Conservation (phyloP, 2,113 vertebrate genomes). For the Hippocampus abdominalis region DNA sequence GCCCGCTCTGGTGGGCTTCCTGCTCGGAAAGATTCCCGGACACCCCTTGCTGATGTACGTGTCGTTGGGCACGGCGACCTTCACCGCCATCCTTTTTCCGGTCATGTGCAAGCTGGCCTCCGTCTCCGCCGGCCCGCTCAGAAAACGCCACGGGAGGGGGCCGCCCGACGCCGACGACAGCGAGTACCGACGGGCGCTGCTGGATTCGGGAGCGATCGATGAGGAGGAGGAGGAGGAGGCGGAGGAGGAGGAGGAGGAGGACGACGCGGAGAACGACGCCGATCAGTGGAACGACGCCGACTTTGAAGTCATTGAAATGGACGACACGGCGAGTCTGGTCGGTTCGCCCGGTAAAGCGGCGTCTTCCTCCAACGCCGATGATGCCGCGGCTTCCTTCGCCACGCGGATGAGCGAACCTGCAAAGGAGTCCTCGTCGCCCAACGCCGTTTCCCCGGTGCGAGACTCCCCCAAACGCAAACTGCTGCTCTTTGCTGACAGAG, state of each 20-base stretch:
- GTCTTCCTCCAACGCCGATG: slow-evolving; percentile 9
- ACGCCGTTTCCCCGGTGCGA: slow-evolving; percentile 7
- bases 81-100: slow-evolving; percentile 84
- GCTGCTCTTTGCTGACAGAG: slow-evolving; percentile 54
- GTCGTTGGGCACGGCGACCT: slow-evolving; percentile 62
- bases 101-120: slow-evolving; percentile 85
- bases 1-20: slow-evolving; percentile 76
- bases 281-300: slow-evolving; percentile 82
- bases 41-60: slow-evolving; percentile 82
- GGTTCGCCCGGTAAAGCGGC: slow-evolving; percentile 49
- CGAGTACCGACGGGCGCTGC: slow-evolving; percentile 77
- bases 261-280: slow-evolving; percentile 59
- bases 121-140: slow-evolving; percentile 22
- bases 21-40: slow-evolving; percentile 68
- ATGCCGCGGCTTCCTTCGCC: not conserved
- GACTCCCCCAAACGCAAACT: slow-evolving; percentile 60
- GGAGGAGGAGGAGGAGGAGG: slow-evolving; percentile 67
- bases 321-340: slow-evolving; percentile 59
- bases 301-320: slow-evolving; percentile 88
- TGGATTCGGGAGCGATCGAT: slow-evolving; percentile 63
- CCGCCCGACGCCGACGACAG: slow-evolving; percentile 52
- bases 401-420: not conserved
- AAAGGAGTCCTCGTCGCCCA: slow-evolving; percentile 5
- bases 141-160: slow-evolving; percentile 8
- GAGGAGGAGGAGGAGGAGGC: slow-evolving; percentile 65